Evolutionary conservation across 2,888 invertebrate species (phyloP).

Genomic region (Agriopis leucophaearia): DNA sequence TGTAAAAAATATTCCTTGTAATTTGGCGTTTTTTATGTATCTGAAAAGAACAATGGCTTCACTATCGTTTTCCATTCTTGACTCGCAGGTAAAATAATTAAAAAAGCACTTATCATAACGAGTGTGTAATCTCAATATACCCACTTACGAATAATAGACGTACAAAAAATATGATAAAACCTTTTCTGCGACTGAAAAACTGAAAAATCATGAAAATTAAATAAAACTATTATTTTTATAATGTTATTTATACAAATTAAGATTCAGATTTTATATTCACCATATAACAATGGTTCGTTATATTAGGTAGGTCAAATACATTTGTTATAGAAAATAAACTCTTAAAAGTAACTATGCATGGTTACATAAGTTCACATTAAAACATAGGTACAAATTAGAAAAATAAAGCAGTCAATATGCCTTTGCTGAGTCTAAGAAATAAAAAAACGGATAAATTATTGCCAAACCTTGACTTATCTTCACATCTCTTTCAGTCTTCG

Average conservation of each 20-base stretch:
- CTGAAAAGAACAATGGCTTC: not conserved
- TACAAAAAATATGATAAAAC: not conserved
- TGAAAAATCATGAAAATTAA: not conserved
- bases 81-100: not conserved
- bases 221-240: not conserved
- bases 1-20: too few species aligned
- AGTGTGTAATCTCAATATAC: not conserved
- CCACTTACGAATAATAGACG: not conserved
- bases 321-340: too few species aligned
- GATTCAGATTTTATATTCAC: too few species aligned
- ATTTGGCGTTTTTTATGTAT: not conserved
- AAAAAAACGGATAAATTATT: constrained; percentile 2
- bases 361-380: too few species aligned
- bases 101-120: not conserved
- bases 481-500: constrained; percentile 16
- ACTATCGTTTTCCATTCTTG: not conserved
- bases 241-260: not conserved
- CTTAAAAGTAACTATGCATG: too few species aligned
- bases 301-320: too few species aligned
- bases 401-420: too few species aligned
- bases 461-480: constrained; percentile 12
- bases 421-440: constrained; percentile 6
- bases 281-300: too few species aligned
- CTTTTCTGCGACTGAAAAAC: not conserved
- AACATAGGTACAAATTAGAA: too few species aligned